Conservation (phyloP, 2,113 vertebrate genomes). For the Microtus oregoni region DNA sequence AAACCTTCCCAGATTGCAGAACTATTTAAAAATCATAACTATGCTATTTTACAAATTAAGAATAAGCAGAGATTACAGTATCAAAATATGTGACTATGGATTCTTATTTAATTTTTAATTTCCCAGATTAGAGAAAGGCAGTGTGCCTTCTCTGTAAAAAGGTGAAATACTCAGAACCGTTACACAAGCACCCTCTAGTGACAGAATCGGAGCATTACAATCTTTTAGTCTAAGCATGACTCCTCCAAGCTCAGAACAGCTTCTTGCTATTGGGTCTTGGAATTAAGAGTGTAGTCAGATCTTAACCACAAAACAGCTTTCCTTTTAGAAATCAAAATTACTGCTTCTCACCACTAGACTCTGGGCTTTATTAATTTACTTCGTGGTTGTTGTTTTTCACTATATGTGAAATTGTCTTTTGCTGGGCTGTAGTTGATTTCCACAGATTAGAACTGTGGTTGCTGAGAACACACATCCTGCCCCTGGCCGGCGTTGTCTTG, state of each 20-base stretch:
- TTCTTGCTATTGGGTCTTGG: background rate
- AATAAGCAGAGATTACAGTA: background rate
- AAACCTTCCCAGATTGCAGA: background rate
- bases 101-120: background rate
- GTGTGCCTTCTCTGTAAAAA: background rate
- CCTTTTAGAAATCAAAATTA: background rate
- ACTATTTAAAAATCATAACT: background rate
- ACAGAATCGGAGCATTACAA: background rate
- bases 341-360: background rate
- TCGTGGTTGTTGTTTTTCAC: background rate
- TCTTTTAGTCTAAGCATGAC: background rate
- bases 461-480: background rate
- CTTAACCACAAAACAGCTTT: background rate
- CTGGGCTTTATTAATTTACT: background rate
- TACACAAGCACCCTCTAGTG: conserved; percentile 61
- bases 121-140: background rate
- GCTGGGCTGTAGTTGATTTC: background rate
- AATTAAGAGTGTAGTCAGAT: background rate
- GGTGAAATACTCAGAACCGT: background rate
- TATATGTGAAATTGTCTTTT: background rate
- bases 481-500: background rate
- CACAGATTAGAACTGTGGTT: background rate
- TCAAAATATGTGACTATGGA: background rate
- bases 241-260: background rate
- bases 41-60: background rate